Conservation (phyloP, 2,797 vertebrate species). For the Mus caroli region DNA sequence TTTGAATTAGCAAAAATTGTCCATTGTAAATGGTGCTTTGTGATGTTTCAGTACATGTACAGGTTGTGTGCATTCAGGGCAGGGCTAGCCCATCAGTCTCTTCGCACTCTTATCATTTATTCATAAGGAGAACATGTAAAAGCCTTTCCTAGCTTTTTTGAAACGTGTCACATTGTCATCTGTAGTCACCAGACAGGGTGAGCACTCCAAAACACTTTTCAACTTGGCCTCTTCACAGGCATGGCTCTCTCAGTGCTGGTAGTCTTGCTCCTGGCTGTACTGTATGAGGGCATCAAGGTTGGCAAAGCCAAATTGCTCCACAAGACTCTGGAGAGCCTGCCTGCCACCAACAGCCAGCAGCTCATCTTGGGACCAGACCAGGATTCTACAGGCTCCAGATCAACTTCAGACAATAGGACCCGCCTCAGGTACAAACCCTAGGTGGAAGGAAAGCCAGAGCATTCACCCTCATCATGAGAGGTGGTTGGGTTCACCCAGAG, state of each 20-base stretch:
- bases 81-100: neutral
- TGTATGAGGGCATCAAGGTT: slow-evolving; percentile 95
- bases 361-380: slow-evolving; percentile 61
- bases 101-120: neutral
- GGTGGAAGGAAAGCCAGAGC: neutral
- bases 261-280: slow-evolving; percentile 92
- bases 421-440: slow-evolving; percentile 67
- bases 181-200: neutral
- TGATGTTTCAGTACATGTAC: neutral
- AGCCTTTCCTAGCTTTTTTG: neutral
- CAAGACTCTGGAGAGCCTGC: slow-evolving; percentile 59
- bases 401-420: neutral
- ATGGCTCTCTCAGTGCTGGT: slow-evolving; percentile 94
- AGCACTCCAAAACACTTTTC: neutral
- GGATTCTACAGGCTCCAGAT: neutral
- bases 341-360: slow-evolving; percentile 77
- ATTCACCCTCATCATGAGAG: slow-evolving; percentile 44
- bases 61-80: neutral
- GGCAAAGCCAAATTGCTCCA: slow-evolving; percentile 90
- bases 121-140: neutral
- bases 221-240: slow-evolving; percentile 87
- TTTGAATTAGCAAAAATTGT: neutral
- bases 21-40: neutral
- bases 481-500: neutral
- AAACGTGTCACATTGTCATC: neutral